A percentile compares a stretch with the other conserved stretches of the same genome.
These are phyloP conservation scores for Philhelius pedissequus DNA, from an alignment of 2,888 invertebrate genomes.

Conservation along the genomic window DNA sequence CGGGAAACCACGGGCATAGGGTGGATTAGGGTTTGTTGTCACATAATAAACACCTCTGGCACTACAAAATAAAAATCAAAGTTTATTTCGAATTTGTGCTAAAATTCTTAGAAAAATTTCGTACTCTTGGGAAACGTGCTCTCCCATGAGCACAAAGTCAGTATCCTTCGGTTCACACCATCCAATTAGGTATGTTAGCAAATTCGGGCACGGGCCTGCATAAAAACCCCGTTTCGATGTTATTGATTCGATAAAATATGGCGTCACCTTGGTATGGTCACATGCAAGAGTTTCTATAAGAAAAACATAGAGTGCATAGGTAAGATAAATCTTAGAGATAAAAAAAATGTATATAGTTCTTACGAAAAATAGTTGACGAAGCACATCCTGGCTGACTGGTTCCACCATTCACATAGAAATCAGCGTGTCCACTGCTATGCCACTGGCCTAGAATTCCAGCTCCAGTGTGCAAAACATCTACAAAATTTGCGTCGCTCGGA, in stretches of 20 bases:
- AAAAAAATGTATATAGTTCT: conserved; percentile 76
- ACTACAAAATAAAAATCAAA: conserved; percentile 79
- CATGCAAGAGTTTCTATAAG: conserved; percentile 89
- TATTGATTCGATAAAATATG: conserved; percentile 93
- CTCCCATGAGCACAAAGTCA: conserved; percentile 92
- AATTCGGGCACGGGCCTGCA: conserved; percentile 90
- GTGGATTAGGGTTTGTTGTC: conserved; percentile 90
- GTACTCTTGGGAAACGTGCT: conserved; percentile 88
- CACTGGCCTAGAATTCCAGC: conserved; percentile 93
- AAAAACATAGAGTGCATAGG: background rate
- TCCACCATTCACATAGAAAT: conserved; percentile 92
- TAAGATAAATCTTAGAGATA: background rate
- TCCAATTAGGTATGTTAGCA: conserved; percentile 90
- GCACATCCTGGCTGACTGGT: conserved; percentile 93
- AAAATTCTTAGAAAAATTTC: conserved; percentile 73
- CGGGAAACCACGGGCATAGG: conserved; percentile 91
- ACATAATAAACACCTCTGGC: conserved; percentile 92
- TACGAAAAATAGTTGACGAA: conserved; percentile 89
- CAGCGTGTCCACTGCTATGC: conserved; percentile 93
- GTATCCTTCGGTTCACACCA: conserved; percentile 90
- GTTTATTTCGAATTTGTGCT: background rate
- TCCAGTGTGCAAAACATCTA: conserved; percentile 91
- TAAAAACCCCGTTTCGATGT: conserved; percentile 89
- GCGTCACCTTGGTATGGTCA: conserved; percentile 94
- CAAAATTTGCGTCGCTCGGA: conserved; percentile 89